These are phyloP conservation scores for Ctenosaura bakeri DNA, from an alignment of 2,797 vertebrate species.

Conservation along the genomic window DNA sequence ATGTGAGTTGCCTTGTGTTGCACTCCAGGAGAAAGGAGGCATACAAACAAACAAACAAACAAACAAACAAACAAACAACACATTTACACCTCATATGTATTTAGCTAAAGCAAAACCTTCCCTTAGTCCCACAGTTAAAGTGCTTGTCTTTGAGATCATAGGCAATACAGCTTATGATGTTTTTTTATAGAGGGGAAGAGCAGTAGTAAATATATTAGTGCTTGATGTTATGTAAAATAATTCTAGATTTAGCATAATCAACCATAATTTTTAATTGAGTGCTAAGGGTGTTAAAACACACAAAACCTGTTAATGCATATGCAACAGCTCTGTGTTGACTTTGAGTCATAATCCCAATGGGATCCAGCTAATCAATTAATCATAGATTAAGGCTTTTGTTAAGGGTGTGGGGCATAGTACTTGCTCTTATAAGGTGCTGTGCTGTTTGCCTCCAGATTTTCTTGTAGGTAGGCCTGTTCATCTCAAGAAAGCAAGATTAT, in stretches of 20 bases:
- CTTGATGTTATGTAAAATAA: constrained; percentile 47
- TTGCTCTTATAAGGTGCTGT: constrained; percentile 2
- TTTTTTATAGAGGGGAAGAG: constrained; percentile 39
- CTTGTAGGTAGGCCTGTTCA: neutral
- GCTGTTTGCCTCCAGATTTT: neutral
- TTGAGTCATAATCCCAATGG: constrained; percentile 42
- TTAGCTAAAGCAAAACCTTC: neutral
- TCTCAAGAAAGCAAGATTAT: neutral
- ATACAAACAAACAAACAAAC: too few species aligned
- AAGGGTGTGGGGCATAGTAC: constrained; percentile 32
- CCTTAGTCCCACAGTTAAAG: constrained; percentile 56
- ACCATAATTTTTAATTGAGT: constrained; percentile 64
- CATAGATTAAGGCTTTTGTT: constrained; percentile 44
- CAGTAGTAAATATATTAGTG: constrained; percentile 61
- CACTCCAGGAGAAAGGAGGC: too few species aligned
- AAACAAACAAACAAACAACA: too few species aligned
- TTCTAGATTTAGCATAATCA: constrained; percentile 40
- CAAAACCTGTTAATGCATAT: constrained; percentile 68
- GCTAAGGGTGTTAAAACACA: constrained; percentile 54
- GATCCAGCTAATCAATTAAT: constrained; percentile 69
- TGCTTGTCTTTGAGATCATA: fast-evolving
- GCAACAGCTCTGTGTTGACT: constrained; percentile 68
- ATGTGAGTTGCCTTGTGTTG: too few species aligned
- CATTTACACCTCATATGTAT: too few species aligned
- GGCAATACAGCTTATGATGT: neutral